Percentiles rank a stretch among this genome's conserved stretches.
phyloP scores from a whole-genome alignment of 2,797 vertebrate genomes.

The Stomatorhinus walkeri region DNA sequence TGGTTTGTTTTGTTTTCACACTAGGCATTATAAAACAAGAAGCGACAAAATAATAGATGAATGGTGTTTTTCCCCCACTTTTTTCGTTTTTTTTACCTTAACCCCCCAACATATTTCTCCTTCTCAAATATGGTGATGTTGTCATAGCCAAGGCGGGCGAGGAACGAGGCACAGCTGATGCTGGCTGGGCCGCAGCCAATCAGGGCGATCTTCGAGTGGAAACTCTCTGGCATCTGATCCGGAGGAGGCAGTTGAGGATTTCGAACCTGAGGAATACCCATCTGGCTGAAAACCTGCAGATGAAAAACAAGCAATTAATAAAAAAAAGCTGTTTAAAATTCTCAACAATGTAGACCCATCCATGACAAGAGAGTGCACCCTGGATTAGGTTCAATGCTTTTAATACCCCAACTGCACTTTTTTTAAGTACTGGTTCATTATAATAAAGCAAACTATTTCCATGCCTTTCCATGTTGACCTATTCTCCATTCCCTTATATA shows the following conservation, averaged over 20 bases:
- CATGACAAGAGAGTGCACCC: not conserved
- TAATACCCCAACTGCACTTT: not conserved
- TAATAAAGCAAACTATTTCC: not conserved
- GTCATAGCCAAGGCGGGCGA: conserved; percentile 83
- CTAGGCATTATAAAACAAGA: not conserved
- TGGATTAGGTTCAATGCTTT: not conserved
- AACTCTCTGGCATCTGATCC: conserved; percentile 71
- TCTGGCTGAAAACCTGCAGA: conserved; percentile 80
- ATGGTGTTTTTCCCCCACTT: not conserved
- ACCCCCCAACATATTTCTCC: conserved; percentile 75
- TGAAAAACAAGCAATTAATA: conserved; percentile 7
- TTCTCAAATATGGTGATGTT: conserved; percentile 88
- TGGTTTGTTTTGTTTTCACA: not conserved
- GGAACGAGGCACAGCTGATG: conserved; percentile 83
- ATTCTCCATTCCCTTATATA: not conserved
- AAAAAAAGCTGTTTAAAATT: not conserved
- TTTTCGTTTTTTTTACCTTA: conserved; percentile 62
- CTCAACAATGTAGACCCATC: not conserved
- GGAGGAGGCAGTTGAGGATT: conserved; percentile 67
- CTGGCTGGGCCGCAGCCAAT: conserved; percentile 87
- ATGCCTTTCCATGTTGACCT: not conserved
- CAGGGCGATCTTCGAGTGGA: conserved; percentile 74
- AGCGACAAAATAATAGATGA: not conserved
- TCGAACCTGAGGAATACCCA: conserved; percentile 83
- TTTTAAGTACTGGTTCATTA: not conserved